Evolutionary conservation across 1,140 invertebrate genomes (phyloP).

Genomic region (Magallana angulata): DNA sequence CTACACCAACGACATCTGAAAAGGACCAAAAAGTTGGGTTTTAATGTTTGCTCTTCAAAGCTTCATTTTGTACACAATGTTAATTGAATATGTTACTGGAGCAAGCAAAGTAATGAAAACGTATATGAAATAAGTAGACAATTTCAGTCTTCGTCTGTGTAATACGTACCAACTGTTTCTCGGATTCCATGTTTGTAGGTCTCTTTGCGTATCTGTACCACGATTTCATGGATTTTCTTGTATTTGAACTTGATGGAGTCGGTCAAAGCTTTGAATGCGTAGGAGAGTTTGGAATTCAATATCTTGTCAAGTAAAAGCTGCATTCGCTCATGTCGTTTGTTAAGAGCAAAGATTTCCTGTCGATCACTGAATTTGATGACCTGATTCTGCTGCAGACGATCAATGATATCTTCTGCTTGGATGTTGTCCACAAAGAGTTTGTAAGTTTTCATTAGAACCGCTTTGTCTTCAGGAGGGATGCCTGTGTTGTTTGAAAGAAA

Average conservation of each 20-base stretch:
- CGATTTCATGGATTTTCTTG: slow-evolving; percentile 68
- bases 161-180: slow-evolving; percentile 65
- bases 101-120: too few relatives aligned
- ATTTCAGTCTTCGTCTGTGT: too few relatives aligned
- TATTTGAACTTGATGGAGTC: slow-evolving; percentile 74
- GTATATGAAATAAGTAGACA: too few relatives aligned
- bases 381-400: slow-evolving; percentile 72
- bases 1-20: slow-evolving; percentile 62
- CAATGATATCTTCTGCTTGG: slow-evolving; percentile 71
- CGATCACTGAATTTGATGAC: slow-evolving; percentile 70
- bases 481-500: slow-evolving; percentile 55
- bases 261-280: slow-evolving; percentile 67
- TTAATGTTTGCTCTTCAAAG: too few relatives aligned
- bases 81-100: too few relatives aligned
- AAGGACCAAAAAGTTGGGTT: background rate
- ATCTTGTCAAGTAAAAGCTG: slow-evolving; percentile 64
- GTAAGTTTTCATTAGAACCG: slow-evolving; percentile 63
- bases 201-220: slow-evolving; percentile 63
- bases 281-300: slow-evolving; percentile 57
- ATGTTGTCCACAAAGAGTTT: slow-evolving; percentile 68
- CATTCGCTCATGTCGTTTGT: slow-evolving; percentile 71
- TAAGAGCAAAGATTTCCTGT: slow-evolving; percentile 66
- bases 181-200: slow-evolving; percentile 69
- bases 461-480: slow-evolving; percentile 67
- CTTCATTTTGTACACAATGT: too few relatives aligned